Percentiles rank a stretch among this genome's conserved stretches.
Conservation (phyloP, 2,113 vertebrate genomes). For the Chitala chitala region DNA sequence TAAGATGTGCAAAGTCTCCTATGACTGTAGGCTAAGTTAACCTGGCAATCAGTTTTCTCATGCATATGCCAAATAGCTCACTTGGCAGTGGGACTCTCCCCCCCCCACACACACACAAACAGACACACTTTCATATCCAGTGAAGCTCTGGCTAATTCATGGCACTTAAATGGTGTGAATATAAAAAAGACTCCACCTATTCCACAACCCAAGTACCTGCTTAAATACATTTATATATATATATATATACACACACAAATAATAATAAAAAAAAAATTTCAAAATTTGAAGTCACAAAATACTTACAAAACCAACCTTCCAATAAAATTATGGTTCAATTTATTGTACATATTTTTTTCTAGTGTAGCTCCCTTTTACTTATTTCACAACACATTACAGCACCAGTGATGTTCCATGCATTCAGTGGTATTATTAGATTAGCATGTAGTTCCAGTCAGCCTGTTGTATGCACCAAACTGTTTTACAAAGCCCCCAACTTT, state of each 20-base stretch:
- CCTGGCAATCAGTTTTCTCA: neutral
- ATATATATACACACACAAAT: too few relatives aligned
- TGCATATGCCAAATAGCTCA: neutral
- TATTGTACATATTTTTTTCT: neutral
- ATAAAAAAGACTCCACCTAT: neutral
- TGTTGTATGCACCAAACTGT: neutral
- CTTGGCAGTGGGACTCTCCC: too few relatives aligned
- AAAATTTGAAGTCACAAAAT: neutral
- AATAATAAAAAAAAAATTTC: conserved; percentile 16
- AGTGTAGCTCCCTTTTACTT: neutral
- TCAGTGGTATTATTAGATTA: neutral
- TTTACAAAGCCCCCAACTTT: neutral
- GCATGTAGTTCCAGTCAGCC: neutral
- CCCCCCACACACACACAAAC: too few relatives aligned
- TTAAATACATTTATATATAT: neutral
- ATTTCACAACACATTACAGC: neutral
- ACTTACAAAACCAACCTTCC: neutral
- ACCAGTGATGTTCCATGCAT: neutral
- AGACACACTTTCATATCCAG: neutral
- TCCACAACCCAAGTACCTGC: neutral
- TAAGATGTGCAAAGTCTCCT: conserved; percentile 50
- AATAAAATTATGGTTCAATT: neutral
- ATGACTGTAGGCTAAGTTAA: too few relatives aligned
- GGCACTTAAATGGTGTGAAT: conserved; percentile 19
- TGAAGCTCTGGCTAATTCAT: neutral